Evolutionary conservation across 2,888 invertebrate species (phyloP), one percentile per base, ranked within the genome.

Genomic region (Deilephila porcellus): DNA sequence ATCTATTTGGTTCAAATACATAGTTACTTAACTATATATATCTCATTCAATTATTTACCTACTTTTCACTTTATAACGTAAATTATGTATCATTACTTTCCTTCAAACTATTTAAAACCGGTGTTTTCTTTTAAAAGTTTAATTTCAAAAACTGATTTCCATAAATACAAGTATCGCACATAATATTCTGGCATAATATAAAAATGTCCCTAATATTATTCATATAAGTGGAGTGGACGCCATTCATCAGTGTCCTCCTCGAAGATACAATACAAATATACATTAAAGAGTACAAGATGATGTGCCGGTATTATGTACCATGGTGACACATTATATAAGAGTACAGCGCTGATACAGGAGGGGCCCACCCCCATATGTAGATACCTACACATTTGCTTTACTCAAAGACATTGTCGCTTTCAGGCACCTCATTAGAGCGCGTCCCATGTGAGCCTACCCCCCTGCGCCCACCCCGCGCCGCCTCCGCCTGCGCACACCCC

Each of bases 321-420:
- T 82, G 85, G 82, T 81, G 82, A 76, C 77, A 79, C 80, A 83
- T 81, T 85, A 87, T 82, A 84, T 83, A 83, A 81, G 80, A 34
- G 53, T 70, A 73, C 81, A 80, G 74, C 82, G 81, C 77, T 83
- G 83, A 86, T 83, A 84, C 85, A 86, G 88, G 87, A 87, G 87
- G 86, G 87, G 86, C 91, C 93, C 86, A 90, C 93, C 91, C 87
- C 78, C 81, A 83, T 92, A 90, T 90, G 90, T 94, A 93, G 91
- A 93, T 93, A 93, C 90, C 90, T 92, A 93, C 93, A 93, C 93
- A 91, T 93, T 93, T 93, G 93, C 92, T 93, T 92, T 91, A 91
- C 92, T 93, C 93, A 93, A 93, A 93, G 94, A 94, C 94, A 94
- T 94, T 94, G 94, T 94, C 94, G 93, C 94, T 94, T 94, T 94